Evolutionary conservation across 2,888 invertebrate species (phyloP), one percentile per base, ranked within the genome.

Genomic region (Hanleya hanleyi): DNA sequence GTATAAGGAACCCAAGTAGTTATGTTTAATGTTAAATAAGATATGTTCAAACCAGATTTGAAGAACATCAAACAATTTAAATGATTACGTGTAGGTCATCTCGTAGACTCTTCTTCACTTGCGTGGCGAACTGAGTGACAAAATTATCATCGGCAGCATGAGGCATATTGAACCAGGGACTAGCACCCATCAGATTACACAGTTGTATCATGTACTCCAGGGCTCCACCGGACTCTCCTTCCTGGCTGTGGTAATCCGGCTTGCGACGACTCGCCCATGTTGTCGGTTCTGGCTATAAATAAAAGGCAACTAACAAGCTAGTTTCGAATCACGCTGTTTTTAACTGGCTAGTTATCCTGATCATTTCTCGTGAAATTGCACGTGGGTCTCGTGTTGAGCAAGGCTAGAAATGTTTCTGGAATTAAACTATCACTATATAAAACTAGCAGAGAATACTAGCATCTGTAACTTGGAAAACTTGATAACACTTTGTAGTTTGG

Each of bases 91-190:
- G 83, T 29, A 83, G 41, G 47, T 85, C 82, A 15, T 79, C 79
- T 18, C 84, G 66, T 0, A 84, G 76, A 2, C 62, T 71, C 7
- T 70, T 66, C 36, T 81, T 78, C 1, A 82, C 77, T 37, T 81
- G 33, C 15, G 35, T 38, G 9, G 85, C 85, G 72, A 84, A 82
- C 32, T 79, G 64, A 51, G 49, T 73, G 36, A 85, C 69, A 68
- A 77, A 85, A 61, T 82, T 73, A 69, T 85, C 82, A 65, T 83
- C 82, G 26, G 84, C 84, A 7, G 80, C 82, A 70, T 83, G 83
- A 1, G 85, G 85, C 61, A 83, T 80, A 69, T 77, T 80, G 50
- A 85, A 83, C 85, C 85, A 85, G 15, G 84, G 82, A 61, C 75
- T 76, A 9, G 82, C 75, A 1, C 83, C 83, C 33, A 83, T 37